Evolutionary conservation across 2,113 vertebrate species (phyloP).

Genomic region (Cyphomyrus plagiostoma): DNA sequence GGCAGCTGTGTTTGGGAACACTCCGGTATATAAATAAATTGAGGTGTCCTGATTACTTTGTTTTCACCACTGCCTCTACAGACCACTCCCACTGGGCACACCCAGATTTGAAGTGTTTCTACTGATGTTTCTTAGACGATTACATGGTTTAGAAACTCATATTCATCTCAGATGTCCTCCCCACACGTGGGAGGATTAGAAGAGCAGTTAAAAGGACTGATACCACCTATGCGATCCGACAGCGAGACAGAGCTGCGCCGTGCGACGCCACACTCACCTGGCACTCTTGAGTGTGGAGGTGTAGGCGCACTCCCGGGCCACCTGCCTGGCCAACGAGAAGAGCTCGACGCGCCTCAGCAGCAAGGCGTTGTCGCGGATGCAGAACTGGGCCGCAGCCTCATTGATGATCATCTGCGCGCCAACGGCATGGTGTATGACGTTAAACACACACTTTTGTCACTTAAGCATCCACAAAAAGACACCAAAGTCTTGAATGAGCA

Average conservation of each 20-base stretch:
- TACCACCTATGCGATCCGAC: not conserved
- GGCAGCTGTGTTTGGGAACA: not conserved
- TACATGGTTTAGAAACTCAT: not conserved
- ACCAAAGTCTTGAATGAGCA: not conserved
- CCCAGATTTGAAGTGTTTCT: not conserved
- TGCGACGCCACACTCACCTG: conserved; percentile 62
- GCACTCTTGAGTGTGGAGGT: conserved; percentile 81
- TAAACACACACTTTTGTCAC: not conserved
- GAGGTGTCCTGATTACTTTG: not conserved
- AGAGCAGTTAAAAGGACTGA: not conserved
- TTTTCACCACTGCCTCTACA: not conserved
- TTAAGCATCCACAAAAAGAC: not conserved
- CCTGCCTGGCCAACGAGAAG: conserved; percentile 87
- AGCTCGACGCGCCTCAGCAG: conserved; percentile 87
- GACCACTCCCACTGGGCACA: not conserved
- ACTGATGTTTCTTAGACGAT: not conserved
- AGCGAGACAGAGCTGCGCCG: not conserved
- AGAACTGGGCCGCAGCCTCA: conserved; percentile 92
- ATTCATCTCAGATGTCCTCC: not conserved
- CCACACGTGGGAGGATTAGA: not conserved
- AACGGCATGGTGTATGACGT: conserved; percentile 13
- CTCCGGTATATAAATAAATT: not conserved
- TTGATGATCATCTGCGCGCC: conserved; percentile 85
- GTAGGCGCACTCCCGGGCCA: conserved; percentile 90
- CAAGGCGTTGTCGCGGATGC: conserved; percentile 86